phyloP scores from a whole-genome alignment of 2,797 vertebrate species.

The Caiman crocodilus region DNA sequence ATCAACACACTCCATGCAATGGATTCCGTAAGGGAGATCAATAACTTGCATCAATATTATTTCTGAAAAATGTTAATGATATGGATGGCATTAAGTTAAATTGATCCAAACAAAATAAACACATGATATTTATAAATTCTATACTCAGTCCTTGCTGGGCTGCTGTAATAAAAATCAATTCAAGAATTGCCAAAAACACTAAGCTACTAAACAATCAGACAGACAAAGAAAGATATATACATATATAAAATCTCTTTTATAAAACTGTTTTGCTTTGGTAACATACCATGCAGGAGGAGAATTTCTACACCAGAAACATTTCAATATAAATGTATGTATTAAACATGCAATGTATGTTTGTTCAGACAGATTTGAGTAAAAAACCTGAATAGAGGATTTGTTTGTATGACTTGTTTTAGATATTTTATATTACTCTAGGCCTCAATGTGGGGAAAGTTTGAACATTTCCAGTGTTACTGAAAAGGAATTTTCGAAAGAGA shows the following conservation, averaged over 20 bases:
- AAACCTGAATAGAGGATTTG: not conserved
- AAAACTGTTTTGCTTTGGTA: constrained; percentile 6
- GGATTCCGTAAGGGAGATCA: constrained; percentile 73
- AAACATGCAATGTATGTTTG: not conserved
- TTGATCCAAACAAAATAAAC: constrained; percentile 73
- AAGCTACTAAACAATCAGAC: constrained; percentile 33
- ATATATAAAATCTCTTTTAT: constrained; percentile 7
- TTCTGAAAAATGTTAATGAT: constrained; percentile 85
- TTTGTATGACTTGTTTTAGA: not conserved
- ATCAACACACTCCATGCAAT: constrained; percentile 34
- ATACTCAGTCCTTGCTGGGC: constrained; percentile 13
- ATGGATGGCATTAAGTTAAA: constrained; percentile 87
- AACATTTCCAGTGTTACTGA: not conserved
- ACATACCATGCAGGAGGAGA: not conserved
- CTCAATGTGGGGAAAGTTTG: not conserved
- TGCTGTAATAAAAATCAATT: constrained; percentile 39
- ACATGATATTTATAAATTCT: constrained; percentile 73
- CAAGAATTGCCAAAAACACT: constrained; percentile 31
- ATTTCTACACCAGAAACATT: not conserved
- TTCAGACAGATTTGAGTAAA: not conserved
- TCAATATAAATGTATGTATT: not conserved
- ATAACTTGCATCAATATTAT: constrained; percentile 87
- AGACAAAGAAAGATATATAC: not conserved
- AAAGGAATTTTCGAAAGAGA: not conserved
- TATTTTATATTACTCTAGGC: not conserved